A percentile compares a stretch with the other conserved stretches of the same genome.
These are phyloP conservation scores for Erinaceus europaeus DNA, from an alignment of 2,113 vertebrate genomes.

Conservation along the genomic window DNA sequence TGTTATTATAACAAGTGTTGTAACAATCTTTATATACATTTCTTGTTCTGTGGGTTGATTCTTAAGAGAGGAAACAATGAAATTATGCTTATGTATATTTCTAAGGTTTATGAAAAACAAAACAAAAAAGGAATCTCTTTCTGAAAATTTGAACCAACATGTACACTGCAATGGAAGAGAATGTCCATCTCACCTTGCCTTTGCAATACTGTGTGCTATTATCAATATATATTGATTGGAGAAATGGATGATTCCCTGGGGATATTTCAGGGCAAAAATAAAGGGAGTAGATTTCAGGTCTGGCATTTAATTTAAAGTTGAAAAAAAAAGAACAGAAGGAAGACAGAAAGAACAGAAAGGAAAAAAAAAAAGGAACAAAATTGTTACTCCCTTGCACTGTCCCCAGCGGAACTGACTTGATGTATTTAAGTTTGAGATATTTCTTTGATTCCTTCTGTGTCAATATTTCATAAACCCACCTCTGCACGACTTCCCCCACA, in stretches of 20 bases:
- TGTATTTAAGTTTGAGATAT: not conserved
- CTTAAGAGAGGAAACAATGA: no score
- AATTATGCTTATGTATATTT: no score
- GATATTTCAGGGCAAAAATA: not conserved
- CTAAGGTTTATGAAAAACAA: no score
- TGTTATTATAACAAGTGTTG: not conserved
- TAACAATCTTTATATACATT: not conserved
- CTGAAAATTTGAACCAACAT: fast-evolving
- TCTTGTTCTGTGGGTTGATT: not conserved
- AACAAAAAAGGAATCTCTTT: no score
- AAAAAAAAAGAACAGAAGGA: not conserved
- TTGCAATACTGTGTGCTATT: not conserved
- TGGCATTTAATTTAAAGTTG: constrained; percentile 1
- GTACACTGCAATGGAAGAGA: fast-evolving
- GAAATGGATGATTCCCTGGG: not conserved
- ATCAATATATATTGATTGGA: not conserved
- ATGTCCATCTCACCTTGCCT: fast-evolving
- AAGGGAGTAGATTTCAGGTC: not conserved
- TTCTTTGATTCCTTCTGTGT: not conserved
- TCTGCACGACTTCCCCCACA: not conserved
- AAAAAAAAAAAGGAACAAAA: not conserved
- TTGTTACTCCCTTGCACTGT: not conserved
- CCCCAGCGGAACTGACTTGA: not conserved
- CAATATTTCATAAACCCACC: not conserved
- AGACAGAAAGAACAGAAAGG: not conserved